A percentile compares a stretch with the other conserved stretches of the same genome.
These are phyloP conservation scores for Papilio machaon DNA, from an alignment of 1,140 invertebrate genomes.

Conservation along the genomic window DNA sequence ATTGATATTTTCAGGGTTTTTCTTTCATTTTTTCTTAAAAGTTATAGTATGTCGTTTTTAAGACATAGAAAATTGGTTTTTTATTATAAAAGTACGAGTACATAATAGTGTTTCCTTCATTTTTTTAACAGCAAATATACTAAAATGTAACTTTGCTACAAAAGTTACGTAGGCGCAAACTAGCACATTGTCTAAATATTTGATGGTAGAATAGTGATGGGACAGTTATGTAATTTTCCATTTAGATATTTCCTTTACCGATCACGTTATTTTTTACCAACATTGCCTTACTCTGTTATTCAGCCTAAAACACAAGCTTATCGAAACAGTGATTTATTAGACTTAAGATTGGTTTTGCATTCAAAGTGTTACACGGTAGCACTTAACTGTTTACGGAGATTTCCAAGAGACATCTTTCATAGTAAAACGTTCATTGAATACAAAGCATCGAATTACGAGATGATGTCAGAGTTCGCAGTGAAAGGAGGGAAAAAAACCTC, in stretches of 20 bases:
- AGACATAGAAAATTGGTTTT: too few relatives aligned
- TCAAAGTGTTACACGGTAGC: not conserved
- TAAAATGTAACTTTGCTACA: constrained; percentile 1
- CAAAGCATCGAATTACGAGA: constrained; percentile 24
- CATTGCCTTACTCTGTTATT: not conserved
- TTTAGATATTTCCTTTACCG: not conserved
- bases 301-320: not conserved
- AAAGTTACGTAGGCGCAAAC: not conserved
- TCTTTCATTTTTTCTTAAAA: not conserved
- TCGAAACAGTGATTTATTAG: constrained; percentile 1
- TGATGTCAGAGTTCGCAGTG: constrained; percentile 37
- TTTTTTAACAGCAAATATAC: not conserved
- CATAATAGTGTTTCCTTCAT: not conserved
- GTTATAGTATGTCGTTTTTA: too few relatives aligned
- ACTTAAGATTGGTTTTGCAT: not conserved
- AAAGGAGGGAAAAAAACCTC: constrained; percentile 33
- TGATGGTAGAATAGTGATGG: not conserved
- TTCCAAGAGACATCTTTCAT: constrained; percentile 32
- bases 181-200: not conserved
- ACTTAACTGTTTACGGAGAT: not conserved
- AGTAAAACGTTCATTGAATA: constrained; percentile 5
- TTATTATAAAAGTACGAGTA: not conserved
- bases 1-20: not conserved
- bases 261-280: not conserved
- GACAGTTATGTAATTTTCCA: not conserved